Evolutionary conservation across 2,888 invertebrate species (phyloP), one percentile per base, ranked within the genome.

Genomic region (Acronicta psi): DNA sequence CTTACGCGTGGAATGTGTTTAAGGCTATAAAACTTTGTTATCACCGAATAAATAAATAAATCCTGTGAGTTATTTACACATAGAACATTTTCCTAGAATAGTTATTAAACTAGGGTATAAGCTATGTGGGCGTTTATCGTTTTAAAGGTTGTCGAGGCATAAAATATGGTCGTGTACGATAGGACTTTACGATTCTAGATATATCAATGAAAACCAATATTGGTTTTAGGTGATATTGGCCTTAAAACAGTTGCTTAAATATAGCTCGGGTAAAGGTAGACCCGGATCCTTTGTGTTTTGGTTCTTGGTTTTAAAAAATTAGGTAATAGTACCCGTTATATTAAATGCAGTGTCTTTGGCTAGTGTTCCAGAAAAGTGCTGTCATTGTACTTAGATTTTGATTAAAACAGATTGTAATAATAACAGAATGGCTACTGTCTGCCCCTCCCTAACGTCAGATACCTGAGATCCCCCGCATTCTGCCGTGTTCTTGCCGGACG

Each of bases 1-100:
- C 73, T 73, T 37, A 62, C 18, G 45, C 50, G 71, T 76, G 85
- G 82, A 86, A 87, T 85, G 86, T 75, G 29, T 49, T 23, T 42
- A 44, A 50, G 23, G 49, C 60, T 61, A 60, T 13, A 34, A 54
- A 43, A 1, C n/a, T 23, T 38, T 31, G 14, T 34, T 46, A 46
- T 43, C 13, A 29, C 9, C 14, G 37, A 31, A 50, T 53, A 45
- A 38, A 37, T 41, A 31, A 49, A 55, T 36, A 25, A 53, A 57
- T n/a, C 25, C 9, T 6, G 44, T 54, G 37, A 59, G 40, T 60
- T 45, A 70, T 59, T 38, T 59, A 53, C 42, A 60, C 29, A 38
- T 17, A 31, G 4, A 31, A 18, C 4, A 47, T 41, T 37, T 29
- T 34, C 2, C 8, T 57, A 58, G 10, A 50, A 63, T 25, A 41